phyloP scores from a whole-genome alignment of 2,797 vertebrate genomes.

The Urophycis tenuis region DNA sequence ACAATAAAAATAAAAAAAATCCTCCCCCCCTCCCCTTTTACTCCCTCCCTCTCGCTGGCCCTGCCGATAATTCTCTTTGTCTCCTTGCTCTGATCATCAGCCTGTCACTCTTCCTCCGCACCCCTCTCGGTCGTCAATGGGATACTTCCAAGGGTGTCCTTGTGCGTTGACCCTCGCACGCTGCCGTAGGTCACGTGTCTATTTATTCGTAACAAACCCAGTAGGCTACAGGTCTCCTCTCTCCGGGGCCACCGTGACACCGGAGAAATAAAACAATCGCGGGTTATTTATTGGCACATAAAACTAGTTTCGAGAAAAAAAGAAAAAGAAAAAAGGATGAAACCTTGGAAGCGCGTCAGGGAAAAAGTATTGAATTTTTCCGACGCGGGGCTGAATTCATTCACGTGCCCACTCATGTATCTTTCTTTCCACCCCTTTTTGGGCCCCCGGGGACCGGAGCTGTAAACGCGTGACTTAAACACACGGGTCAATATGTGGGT shows the following conservation, averaged over 20 bases:
- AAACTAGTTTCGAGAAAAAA: slow-evolving; percentile 53
- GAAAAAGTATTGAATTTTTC: slow-evolving; percentile 48
- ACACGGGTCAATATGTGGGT: slow-evolving; percentile 58
- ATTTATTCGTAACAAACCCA: slow-evolving; percentile 29
- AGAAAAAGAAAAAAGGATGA: slow-evolving; percentile 50
- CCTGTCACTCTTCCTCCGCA: neutral
- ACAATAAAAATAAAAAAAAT: neutral
- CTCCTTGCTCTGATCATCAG: neutral
- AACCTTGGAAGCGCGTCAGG: slow-evolving; percentile 42
- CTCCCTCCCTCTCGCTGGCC: neutral
- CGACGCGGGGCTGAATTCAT: slow-evolving; percentile 31
- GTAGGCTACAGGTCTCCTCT: slow-evolving; percentile 41
- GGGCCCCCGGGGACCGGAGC: slow-evolving; percentile 19
- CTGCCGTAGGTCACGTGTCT: slow-evolving; percentile 49
- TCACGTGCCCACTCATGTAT: slow-evolving; percentile 13
- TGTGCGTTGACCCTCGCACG: slow-evolving; percentile 25
- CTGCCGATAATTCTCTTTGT: neutral
- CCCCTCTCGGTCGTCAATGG: neutral
- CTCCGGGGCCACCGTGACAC: neutral
- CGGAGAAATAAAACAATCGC: slow-evolving; percentile 47
- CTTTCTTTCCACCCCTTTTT: neutral
- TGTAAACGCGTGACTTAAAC: slow-evolving; percentile 53
- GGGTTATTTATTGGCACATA: slow-evolving; percentile 59
- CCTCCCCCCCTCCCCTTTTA: neutral
- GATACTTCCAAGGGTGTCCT: slow-evolving; percentile 26